A percentile compares a stretch with the other conserved stretches of the same genome.
These are phyloP conservation scores for Bombus terrestris DNA, from an alignment of 1,140 invertebrate species.

Conservation along the genomic window DNA sequence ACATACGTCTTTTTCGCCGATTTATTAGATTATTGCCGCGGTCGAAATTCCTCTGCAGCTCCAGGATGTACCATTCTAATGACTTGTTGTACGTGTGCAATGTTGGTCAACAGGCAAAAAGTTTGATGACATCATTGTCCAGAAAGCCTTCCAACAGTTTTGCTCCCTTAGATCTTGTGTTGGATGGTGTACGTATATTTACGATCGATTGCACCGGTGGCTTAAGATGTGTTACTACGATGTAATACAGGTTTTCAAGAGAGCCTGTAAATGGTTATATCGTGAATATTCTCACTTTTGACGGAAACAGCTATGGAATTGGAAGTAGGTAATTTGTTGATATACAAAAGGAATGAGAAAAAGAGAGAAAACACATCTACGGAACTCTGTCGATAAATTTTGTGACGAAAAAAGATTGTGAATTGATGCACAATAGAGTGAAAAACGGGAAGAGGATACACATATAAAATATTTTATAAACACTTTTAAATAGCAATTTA, in stretches of 20 bases:
- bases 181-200: neutral
- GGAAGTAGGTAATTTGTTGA: neutral
- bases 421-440: no score
- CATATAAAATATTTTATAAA: no score
- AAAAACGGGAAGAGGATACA: no score
- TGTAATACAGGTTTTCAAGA: neutral
- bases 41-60: slow-evolving; percentile 22
- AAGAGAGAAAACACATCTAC: no score
- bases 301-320: neutral
- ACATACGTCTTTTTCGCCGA: slow-evolving; percentile 39
- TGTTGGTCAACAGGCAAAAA: slow-evolving; percentile 8
- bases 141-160: neutral
- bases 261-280: neutral
- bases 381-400: neutral
- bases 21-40: slow-evolving; percentile 69
- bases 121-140: slow-evolving; percentile 34
- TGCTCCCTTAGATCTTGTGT: neutral
- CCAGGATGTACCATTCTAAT: slow-evolving; percentile 13
- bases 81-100: slow-evolving; percentile 5
- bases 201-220: neutral
- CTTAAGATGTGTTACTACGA: neutral
- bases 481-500: no score
- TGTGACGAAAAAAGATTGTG: neutral
- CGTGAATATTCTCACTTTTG: neutral
- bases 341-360: no score